A percentile compares a stretch with the other conserved stretches of the same genome.
Evolutionary conservation across 2,113 vertebrate genomes (phyloP).

Genomic region (Perccottus glenii): DNA sequence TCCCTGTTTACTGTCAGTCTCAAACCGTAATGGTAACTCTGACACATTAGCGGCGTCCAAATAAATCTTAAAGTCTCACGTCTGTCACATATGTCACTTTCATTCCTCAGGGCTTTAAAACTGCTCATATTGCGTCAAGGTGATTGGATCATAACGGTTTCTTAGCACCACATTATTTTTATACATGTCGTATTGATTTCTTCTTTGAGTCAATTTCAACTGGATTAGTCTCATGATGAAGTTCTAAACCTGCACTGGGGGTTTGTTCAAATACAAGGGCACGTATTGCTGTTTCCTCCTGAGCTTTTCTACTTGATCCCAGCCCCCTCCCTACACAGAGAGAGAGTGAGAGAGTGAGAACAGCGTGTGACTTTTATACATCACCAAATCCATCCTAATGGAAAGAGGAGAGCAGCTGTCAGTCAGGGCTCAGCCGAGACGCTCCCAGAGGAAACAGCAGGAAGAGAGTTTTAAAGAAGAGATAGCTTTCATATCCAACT

Average conservation of each 20-base stretch:
- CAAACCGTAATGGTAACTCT: not conserved
- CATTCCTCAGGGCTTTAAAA: conserved; percentile 11
- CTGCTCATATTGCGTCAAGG: conserved; percentile 13
- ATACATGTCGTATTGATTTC: conserved; percentile 49
- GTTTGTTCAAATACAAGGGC: conserved; percentile 12
- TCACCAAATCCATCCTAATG: conserved; percentile 14
- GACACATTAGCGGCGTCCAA: not conserved
- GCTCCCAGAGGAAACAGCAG: conserved; percentile 28
- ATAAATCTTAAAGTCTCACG: not conserved
- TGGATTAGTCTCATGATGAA: conserved; percentile 37
- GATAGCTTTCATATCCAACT: conserved; percentile 2
- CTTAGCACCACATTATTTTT: conserved; percentile 43
- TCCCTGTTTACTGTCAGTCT: not conserved
- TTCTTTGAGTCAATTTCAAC: conserved; percentile 21
- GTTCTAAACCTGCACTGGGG: conserved; percentile 3
- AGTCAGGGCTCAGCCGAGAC: conserved; percentile 29
- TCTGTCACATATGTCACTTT: conserved; percentile 26
- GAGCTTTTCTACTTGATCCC: conserved; percentile 7
- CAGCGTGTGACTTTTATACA: conserved; percentile 7
- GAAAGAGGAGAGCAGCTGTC: conserved; percentile 31
- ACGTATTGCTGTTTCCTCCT: not conserved
- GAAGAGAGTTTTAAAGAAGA: conserved; percentile 1
- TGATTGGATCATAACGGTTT: conserved; percentile 26
- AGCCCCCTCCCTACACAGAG: not conserved
- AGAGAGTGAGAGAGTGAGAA: conserved; percentile 9